A percentile compares a stretch with the other conserved stretches of the same genome.
These are phyloP conservation scores for Calidris pugnax DNA, from an alignment of 2,113 vertebrate species.

Conservation along the genomic window DNA sequence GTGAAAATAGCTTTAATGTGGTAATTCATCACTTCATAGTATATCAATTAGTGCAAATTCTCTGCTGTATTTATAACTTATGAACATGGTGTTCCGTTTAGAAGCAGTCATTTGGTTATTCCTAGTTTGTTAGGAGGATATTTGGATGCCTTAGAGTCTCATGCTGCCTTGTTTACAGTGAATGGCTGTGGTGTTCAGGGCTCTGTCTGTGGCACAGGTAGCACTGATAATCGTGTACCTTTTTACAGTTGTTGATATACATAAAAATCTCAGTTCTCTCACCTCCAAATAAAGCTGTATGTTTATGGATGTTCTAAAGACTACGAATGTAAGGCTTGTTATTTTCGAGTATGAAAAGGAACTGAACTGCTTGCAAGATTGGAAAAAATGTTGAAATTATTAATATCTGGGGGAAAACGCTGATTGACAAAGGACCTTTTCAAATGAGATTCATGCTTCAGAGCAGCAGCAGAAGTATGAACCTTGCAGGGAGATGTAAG, in stretches of 20 bases:
- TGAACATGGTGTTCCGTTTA: neutral
- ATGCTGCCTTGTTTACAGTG: neutral
- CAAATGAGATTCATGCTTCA: constrained; percentile 34
- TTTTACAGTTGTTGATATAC: neutral
- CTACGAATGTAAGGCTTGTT: constrained; percentile 30
- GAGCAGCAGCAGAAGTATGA: constrained; percentile 33
- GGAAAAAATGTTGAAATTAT: constrained; percentile 41
- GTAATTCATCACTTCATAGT: neutral
- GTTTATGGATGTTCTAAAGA: constrained; percentile 52
- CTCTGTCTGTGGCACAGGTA: neutral
- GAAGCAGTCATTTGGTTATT: neutral
- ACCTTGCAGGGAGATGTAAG: neutral
- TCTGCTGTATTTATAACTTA: neutral
- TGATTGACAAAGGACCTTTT: constrained; percentile 15
- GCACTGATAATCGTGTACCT: neutral
- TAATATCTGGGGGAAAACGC: constrained; percentile 36
- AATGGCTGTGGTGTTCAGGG: neutral
- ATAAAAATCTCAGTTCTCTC: neutral
- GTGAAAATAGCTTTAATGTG: neutral
- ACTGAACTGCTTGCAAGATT: constrained; percentile 36
- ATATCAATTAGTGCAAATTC: neutral
- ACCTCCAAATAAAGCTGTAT: constrained; percentile 16
- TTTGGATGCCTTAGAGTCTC: neutral
- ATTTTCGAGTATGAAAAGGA: constrained; percentile 53
- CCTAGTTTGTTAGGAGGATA: neutral